Percentiles rank a stretch among this genome's conserved stretches.
These are phyloP conservation scores for Parnassius smintheus DNA, from an alignment of 2,888 invertebrate genomes.

Conservation along the genomic window DNA sequence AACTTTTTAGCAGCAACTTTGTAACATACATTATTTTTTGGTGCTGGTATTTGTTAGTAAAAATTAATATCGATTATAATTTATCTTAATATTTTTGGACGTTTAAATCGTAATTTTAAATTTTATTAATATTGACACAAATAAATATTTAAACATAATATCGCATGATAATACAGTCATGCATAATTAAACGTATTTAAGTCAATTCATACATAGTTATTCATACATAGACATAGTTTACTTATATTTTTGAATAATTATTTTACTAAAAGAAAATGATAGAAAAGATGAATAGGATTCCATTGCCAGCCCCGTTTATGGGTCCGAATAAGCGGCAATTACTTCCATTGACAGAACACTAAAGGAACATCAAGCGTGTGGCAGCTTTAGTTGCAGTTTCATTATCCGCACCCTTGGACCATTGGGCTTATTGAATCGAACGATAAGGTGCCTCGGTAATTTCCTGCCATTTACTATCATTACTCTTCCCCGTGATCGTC, in stretches of 20 bases:
- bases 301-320: slow-evolving; percentile 36
- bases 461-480: slow-evolving; percentile 76
- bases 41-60: too few species aligned
- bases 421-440: slow-evolving; percentile 75
- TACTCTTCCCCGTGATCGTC: slow-evolving; percentile 63
- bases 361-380: slow-evolving; percentile 53
- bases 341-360: slow-evolving; percentile 57
- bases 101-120: too few species aligned
- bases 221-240: slow-evolving; percentile 1
- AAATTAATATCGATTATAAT: too few species aligned
- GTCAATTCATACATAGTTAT: too few species aligned
- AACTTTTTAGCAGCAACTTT: too few species aligned
- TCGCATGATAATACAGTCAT: too few species aligned
- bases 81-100: too few species aligned
- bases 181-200: not conserved
- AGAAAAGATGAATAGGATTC: slow-evolving; percentile 22
- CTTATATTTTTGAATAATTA: slow-evolving; percentile 16
- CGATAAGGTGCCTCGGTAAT: slow-evolving; percentile 78
- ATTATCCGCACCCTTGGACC: slow-evolving; percentile 67
- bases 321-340: slow-evolving; percentile 65
- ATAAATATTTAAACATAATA: too few species aligned
- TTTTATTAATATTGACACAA: too few species aligned
- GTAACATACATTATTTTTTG: too few species aligned
- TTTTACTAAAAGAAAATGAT: slow-evolving; percentile 12
- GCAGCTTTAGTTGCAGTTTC: slow-evolving; percentile 70